phyloP scores from a whole-genome alignment of 2,888 invertebrate genomes.

The Drosophila merina region DNA sequence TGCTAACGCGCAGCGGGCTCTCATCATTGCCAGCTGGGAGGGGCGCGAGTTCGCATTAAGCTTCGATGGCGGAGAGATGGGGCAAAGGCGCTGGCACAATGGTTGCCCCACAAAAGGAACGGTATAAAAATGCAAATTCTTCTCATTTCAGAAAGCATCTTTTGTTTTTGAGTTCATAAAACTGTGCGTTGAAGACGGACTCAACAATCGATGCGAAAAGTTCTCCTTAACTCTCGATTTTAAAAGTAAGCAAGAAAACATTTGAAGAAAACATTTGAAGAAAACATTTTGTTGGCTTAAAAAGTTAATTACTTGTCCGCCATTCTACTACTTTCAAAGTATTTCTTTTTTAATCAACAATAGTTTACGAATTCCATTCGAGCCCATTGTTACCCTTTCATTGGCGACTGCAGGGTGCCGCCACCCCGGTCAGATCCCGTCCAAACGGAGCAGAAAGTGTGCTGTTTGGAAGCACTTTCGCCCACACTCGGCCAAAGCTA shows the following conservation, averaged over 20 bases:
- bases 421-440: constrained; percentile 3
- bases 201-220: constrained; percentile 7
- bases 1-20: constrained; percentile 71
- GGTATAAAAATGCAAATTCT: constrained; percentile 65
- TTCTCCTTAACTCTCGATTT: background rate
- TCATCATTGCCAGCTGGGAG: constrained; percentile 47
- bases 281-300: too few species aligned
- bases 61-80: background rate
- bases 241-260: background rate
- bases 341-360: background rate
- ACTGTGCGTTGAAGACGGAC: constrained; percentile 6
- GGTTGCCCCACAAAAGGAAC: constrained; percentile 56
- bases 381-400: constrained; percentile 19
- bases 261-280: too few species aligned
- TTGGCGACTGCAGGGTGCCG: constrained; percentile 6
- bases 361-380: background rate
- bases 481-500: constrained; percentile 45
- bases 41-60: constrained; percentile 33
- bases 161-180: constrained; percentile 18
- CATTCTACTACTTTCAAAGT: background rate
- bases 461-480: constrained; percentile 49
- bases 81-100: constrained; percentile 57
- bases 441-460: constrained; percentile 10
- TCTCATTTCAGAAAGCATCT: constrained; percentile 20
- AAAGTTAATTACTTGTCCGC: background rate